These are phyloP conservation scores for Littorina saxatilis DNA, from an alignment of 1,140 invertebrate genomes.

Conservation along the genomic window DNA sequence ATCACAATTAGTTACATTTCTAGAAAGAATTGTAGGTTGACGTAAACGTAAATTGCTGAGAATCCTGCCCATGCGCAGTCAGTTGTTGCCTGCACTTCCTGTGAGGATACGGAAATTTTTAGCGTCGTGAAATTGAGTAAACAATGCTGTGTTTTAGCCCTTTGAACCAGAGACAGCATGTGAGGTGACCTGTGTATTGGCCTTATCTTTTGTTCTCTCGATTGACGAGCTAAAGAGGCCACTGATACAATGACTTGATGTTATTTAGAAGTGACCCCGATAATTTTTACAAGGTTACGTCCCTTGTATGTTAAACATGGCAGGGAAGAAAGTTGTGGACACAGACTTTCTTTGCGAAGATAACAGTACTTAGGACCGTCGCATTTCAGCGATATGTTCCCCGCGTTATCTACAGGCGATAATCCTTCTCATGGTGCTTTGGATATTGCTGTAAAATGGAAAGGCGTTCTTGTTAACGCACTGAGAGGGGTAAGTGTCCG, in stretches of 20 bases:
- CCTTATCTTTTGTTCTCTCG: not conserved
- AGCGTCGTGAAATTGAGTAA: constrained; percentile 36
- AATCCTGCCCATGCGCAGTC: constrained; percentile 43
- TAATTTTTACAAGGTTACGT: constrained; percentile 48
- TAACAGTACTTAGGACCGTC: constrained; percentile 25
- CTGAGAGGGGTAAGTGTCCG: constrained; percentile 75
- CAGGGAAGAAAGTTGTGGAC: constrained; percentile 42
- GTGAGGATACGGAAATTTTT: constrained; percentile 45
- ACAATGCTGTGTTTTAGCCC: constrained; percentile 33
- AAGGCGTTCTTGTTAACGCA: constrained; percentile 87
- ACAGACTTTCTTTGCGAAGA: constrained; percentile 36
- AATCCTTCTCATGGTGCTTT: constrained; percentile 80
- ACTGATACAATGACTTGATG: constrained; percentile 10
- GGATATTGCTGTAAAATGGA: constrained; percentile 93
- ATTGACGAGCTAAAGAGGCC: not conserved
- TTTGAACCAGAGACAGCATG: constrained; percentile 27
- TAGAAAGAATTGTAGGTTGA: too few species aligned
- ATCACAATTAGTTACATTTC: too few species aligned
- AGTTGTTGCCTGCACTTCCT: constrained; percentile 41
- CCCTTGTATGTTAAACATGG: constrained; percentile 59
- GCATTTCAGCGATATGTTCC: constrained; percentile 51
- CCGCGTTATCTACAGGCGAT: constrained; percentile 44
- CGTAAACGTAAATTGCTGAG: constrained; percentile 14
- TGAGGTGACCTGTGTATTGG: constrained; percentile 18
- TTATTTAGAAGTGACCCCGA: constrained; percentile 39